Percentiles rank a stretch among this genome's conserved stretches.
Evolutionary conservation across 2,113 vertebrate species (phyloP).

Genomic region (Catagonus wagneri): DNA sequence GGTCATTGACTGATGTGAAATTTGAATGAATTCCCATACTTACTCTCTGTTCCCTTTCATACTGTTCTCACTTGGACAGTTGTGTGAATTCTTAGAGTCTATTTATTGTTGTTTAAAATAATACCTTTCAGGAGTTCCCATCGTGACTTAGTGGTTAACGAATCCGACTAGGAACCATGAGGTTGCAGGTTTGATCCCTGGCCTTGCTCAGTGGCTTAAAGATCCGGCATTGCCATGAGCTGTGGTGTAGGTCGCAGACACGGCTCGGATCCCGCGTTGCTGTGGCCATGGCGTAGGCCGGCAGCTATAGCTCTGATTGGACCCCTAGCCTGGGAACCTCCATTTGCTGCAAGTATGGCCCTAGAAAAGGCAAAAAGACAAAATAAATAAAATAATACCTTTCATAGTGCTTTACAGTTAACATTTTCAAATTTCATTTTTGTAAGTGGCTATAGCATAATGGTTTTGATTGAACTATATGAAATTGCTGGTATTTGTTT

Average conservation of each 20-base stretch:
- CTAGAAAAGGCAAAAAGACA: too few species aligned
- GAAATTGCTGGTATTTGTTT: conserved; percentile 22
- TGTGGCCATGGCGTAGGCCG: too few species aligned
- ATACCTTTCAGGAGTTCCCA: not conserved
- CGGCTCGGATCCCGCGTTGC: too few species aligned
- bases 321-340: too few species aligned
- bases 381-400: conserved; percentile 7
- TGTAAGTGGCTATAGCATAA: not conserved
- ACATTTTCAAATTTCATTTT: not conserved
- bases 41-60: conserved; percentile 30
- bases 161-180: too few species aligned
- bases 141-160: too few species aligned
- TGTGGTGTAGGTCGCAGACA: too few species aligned
- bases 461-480: not conserved
- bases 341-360: too few species aligned
- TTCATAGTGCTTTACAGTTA: not conserved
- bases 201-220: too few species aligned
- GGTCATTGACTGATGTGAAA: not conserved
- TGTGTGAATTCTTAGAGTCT: conserved; percentile 12
- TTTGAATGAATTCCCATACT: not conserved
- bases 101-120: conserved; percentile 21
- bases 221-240: too few species aligned
- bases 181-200: too few species aligned
- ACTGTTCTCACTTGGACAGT: not conserved
- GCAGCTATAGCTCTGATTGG: too few species aligned